A percentile compares a stretch with the other conserved stretches of the same genome.
phyloP scores from a whole-genome alignment of 2,888 invertebrate species.

The Siphonodentalium dalli region DNA sequence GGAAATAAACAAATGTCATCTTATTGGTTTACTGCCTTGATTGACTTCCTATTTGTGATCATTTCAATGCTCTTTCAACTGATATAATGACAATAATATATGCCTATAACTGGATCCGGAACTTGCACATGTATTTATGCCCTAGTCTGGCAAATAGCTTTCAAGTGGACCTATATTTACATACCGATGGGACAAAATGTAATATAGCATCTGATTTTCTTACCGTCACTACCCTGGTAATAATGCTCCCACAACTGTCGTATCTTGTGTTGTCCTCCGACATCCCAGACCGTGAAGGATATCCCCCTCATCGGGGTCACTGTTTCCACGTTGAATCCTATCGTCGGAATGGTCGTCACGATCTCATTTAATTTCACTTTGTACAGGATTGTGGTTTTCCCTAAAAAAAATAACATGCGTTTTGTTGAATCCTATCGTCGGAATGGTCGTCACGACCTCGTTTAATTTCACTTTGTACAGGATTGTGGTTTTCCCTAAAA shows the following conservation, averaged over 20 bases:
- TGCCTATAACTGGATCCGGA: no score
- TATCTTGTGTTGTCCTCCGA: slow-evolving; percentile 63
- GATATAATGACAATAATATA: no score
- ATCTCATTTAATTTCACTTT: slow-evolving; percentile 61
- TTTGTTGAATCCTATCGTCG: slow-evolving; percentile 64
- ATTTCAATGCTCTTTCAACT: no score
- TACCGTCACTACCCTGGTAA: slow-evolving; percentile 56
- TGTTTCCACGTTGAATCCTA: slow-evolving; percentile 64
- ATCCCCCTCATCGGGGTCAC: slow-evolving; percentile 55
- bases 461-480: slow-evolving; percentile 63
- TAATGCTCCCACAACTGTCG: slow-evolving; percentile 62
- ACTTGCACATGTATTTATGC: no score
- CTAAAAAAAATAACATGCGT: no score
- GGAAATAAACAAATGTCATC: no score
- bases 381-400: slow-evolving; percentile 64
- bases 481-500: slow-evolving; percentile 63
- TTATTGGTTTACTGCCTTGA: no score
- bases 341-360: slow-evolving; percentile 60
- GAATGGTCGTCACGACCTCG: slow-evolving; percentile 57
- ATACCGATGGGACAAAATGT: no score
- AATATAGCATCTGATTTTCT: not conserved
- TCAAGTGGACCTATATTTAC: no score
- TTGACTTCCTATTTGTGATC: no score
- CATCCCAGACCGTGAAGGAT: slow-evolving; percentile 63
- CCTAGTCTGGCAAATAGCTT: no score